Evolutionary conservation across 35 echinoderm and acorn worm genomes (phyloP), one percentile per base, ranked within the genome.

Genomic region (Ptychodera flava): DNA sequence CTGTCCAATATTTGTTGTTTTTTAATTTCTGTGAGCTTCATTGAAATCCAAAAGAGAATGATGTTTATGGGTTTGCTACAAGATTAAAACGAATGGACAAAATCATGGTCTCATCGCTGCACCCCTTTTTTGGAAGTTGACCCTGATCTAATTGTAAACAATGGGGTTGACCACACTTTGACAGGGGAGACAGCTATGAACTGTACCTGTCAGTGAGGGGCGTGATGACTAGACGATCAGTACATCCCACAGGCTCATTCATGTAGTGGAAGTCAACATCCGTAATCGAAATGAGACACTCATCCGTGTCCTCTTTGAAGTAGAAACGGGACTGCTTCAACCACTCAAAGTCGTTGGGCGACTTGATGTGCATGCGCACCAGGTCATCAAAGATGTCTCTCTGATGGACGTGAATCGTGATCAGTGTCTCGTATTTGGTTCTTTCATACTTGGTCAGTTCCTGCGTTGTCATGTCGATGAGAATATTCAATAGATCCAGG

Each of bases 291-390:
- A 99, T 93, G 30, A 99, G 33, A 78, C 96, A 99, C n/a, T 90
- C 84, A 36, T 99, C 96, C 1, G 90, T 99, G 93, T 99, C 96
- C 36, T 99, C 96, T 78, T 99, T 99, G 88, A 89, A 99, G 87
- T 99, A 99, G 93, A 99, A 99, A 77, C 96, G 96, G 52, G 96
- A 99, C 78, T 99, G 96, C 85, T 99, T 99, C 45, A 94, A 77
- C 96, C 96, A 99, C 80, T 99, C 96, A 99, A 99, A 99, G 81
- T 97, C 95, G 52, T 89, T 93, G 34, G 87, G 76, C 0, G 95
- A 93, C 87, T 97, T 97, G 89, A 97, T 85, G 79, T 98, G 95
- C 95, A 98, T 94, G 1, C 95, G 90, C 16, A 98, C 95, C 92
- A 94, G 33, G 37, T 77, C 38, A 86, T 92, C 96, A 92, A 97